Evolutionary conservation across 2,113 vertebrate species (phyloP).

Genomic region (Sapayoa aenigma): DNA sequence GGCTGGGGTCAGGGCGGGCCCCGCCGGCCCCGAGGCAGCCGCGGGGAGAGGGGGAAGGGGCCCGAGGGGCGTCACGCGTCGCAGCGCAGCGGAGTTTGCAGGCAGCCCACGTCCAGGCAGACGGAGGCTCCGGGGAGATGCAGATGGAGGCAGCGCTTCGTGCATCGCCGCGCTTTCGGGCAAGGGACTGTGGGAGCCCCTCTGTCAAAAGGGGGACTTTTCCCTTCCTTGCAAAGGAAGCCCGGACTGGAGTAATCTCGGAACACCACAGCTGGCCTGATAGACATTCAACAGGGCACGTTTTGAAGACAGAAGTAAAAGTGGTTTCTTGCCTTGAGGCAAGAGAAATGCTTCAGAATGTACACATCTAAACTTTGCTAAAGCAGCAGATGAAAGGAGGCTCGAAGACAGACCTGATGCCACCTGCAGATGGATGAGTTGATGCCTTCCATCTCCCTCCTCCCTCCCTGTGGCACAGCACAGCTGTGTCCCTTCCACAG

Average conservation of each 20-base stretch:
- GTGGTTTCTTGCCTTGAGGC: background rate
- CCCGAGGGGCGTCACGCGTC: background rate
- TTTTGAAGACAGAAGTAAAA: background rate
- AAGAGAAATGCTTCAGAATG: background rate
- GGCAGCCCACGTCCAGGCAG: slow-evolving; percentile 22
- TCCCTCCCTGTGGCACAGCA: background rate
- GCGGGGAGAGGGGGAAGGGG: background rate
- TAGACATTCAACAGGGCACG: background rate
- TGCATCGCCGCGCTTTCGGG: background rate
- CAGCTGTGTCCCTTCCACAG: accelerated
- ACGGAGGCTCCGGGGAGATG: background rate
- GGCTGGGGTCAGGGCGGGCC: slow-evolving; percentile 12
- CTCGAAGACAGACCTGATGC: background rate
- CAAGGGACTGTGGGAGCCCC: background rate
- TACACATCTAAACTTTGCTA: background rate
- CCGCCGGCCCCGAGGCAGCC: background rate
- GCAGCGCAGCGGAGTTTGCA: background rate
- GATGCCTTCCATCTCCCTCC: background rate
- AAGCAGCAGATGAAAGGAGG: background rate
- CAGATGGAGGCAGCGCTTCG: background rate
- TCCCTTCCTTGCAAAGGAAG: background rate
- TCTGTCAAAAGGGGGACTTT: background rate
- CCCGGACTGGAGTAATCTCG: accelerated
- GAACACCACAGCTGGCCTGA: background rate
- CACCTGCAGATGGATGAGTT: background rate